Conservation (phyloP, 1,140 invertebrate species). For the Chymomyza costata region DNA sequence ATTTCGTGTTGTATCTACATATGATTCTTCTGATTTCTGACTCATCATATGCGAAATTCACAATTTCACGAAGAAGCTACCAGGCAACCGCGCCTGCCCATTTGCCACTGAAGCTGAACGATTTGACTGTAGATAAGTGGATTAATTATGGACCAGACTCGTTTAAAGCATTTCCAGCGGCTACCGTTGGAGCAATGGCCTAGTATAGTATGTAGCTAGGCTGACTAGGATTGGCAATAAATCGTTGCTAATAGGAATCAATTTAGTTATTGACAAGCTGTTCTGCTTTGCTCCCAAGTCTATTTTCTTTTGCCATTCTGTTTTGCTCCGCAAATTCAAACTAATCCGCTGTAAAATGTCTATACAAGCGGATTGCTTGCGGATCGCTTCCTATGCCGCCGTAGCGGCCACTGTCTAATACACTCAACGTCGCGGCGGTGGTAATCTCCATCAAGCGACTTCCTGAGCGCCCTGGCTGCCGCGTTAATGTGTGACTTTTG, state of each 20-base stretch:
- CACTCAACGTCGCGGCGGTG: not conserved
- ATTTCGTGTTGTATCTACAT: no score
- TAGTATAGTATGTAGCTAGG: no score
- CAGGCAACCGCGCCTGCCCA: no score
- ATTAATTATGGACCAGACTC: slow-evolving; percentile 43
- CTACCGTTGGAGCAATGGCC: slow-evolving; percentile 17
- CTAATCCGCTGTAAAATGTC: slow-evolving; percentile 67
- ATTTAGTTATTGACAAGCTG: slow-evolving; percentile 40
- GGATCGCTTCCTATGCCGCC: not conserved
- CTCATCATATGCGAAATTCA: no score
- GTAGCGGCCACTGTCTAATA: not conserved
- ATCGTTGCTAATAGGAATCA: slow-evolving; percentile 53
- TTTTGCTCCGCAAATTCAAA: slow-evolving; percentile 52
- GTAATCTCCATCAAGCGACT: slow-evolving; percentile 40
- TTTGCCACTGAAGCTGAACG: no score
- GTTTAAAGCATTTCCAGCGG: no score
- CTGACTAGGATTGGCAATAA: slow-evolving; percentile 24
- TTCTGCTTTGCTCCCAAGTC: slow-evolving; percentile 12
- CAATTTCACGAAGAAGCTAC: no score
- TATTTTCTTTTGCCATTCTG: slow-evolving; percentile 40
- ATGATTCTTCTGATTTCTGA: no score
- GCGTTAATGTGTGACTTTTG: slow-evolving; percentile 74
- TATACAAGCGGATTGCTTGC: slow-evolving; percentile 27
- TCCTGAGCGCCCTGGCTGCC: slow-evolving; percentile 40
- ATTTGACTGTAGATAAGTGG: slow-evolving; percentile 53